Evolutionary conservation across 1,140 invertebrate genomes (phyloP), one percentile per base, ranked within the genome.

Genomic region (Pachyrhynchus sulphureomaculatus): DNA sequence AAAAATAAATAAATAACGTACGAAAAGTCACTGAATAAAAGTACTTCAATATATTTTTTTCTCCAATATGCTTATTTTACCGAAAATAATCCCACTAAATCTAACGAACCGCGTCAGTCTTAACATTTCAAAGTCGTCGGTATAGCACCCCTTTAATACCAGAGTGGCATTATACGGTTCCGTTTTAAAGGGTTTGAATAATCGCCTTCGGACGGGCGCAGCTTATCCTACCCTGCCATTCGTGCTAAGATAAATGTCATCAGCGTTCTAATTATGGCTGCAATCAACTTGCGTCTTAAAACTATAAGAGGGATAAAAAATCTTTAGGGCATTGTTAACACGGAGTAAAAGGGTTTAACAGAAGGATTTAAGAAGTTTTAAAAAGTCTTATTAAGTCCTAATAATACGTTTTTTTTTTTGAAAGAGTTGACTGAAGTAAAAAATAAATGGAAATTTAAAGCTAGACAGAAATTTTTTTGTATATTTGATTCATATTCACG

Each of bases 171-270:
- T 69, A 68, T 56, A 61, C 65, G 62, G 61, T 62, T 60, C 65
- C 63, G 41, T 66, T 64, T 65, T 62, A 69, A 71, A 67, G 67
- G 69, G 69, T 68, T 71, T 66, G 62, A 66, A 71, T 71, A 71
- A 69, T 69, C 67, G 64, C 65, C 51, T 48, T 45, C 44, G 52
- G 57, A 65, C 57, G 42, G 55, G 36, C 58, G 45, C 55, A 57
- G 54, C 63, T 53, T 58, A 64, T 68, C 61, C 67, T 64, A 65
- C 65, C 62, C 61, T n/a, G n/a, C n/a, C n/a, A n/a, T n/a, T n/a
- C n/a, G n/a, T 54, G 65, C 59, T 44, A 68, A 71, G 69, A 71
- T 71, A 71, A 71, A 71, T 71, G 69, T 69, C 69, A 66, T 62
- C 68, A 58, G 33, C 33, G 55, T 57, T 64, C 69, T 71, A 68